Base-by-base conservation (phyloP, 2,113 vertebrate species). In the Montifringilla adamsi region DNA sequence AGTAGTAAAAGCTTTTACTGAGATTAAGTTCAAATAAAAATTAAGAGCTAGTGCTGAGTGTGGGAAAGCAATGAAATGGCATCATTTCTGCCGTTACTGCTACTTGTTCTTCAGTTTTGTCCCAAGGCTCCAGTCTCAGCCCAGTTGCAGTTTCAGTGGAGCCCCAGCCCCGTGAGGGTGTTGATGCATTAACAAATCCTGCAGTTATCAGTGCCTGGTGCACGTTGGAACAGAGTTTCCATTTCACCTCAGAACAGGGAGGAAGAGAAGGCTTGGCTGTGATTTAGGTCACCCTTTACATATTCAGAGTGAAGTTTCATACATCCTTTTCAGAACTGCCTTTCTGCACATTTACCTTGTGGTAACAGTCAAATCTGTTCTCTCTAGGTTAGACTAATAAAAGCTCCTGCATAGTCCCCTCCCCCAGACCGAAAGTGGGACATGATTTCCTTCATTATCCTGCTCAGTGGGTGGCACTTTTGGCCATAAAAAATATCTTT, bases 401-500 rank as follows among this genome's bases (percentile, higher is more conserved):
- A 87, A 56, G 75, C 63, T 95, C 50, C 72, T 89, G 78, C 85
- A 22, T 13, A 30, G 30, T 63, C 75, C 80, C 55, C 69, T 96
- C 79, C 84, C 74, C 83, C 64, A 87, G 83, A 89, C 56, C 1
- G 0, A 69, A 93, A 92, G 84, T 81, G 79, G 81, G 87, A 72
- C 87, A 93, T 84, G 55, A 70, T 94, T 95, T 95, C 90, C 87
- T 91, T 92, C 90, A 94, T 96, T 97, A 91, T 94, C 76, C 83
- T 24, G 46, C 96, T 96, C 95, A 58, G 92, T 96, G 95, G 92
- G 95, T 97, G 97, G 97, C 87, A 74, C 64, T 90, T 94, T 33
- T 77, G 72, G 87, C 93, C 64, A 75, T 63, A 94, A 87, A 94
- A 93, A 83, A 78, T 78, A 80, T 94, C 90, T 90, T 89, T 94